Conservation (phyloP, 2,888 invertebrate species). For the Lordiphosa andalusiaca region DNA sequence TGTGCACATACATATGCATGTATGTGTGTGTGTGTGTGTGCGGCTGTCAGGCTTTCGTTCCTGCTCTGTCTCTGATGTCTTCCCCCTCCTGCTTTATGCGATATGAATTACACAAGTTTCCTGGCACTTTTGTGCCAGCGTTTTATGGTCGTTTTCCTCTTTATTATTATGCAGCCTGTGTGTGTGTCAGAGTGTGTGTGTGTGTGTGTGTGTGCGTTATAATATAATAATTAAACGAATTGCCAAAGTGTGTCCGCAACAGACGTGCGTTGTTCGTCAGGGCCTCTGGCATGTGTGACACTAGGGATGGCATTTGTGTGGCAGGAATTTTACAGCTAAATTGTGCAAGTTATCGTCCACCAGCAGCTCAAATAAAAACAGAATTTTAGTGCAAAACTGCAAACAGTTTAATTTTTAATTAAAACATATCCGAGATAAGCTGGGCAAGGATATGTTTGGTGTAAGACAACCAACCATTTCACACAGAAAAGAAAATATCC, state of each 20-base stretch:
- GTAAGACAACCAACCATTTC: too few species aligned
- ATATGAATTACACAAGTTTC: conserved; percentile 73
- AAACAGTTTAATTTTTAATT: too few species aligned
- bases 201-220: conserved; percentile 42
- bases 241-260: conserved; percentile 74
- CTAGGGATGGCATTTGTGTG: too few species aligned
- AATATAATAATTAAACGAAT: conserved; percentile 78
- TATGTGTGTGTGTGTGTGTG: conserved; percentile 25
- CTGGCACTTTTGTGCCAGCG: conserved; percentile 53
- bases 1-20: conserved; percentile 19
- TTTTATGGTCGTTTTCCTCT: conserved; percentile 71
- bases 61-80: conserved; percentile 18
- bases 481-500: too few species aligned
- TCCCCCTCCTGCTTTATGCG: conserved; percentile 47
- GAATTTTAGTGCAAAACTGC: too few species aligned
- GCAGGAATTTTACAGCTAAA: too few species aligned
- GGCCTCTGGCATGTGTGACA: not conserved
- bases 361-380: too few species aligned
- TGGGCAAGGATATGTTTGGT: too few species aligned
- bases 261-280: conserved; percentile 63
- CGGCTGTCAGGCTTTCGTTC: conserved; percentile 35
- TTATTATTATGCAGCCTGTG: conserved; percentile 60
- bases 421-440: too few species aligned
- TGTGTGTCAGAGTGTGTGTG: not conserved
- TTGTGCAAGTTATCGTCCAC: too few species aligned